phyloP scores from a whole-genome alignment of 2,797 vertebrate species.

The Malurus splendens region DNA sequence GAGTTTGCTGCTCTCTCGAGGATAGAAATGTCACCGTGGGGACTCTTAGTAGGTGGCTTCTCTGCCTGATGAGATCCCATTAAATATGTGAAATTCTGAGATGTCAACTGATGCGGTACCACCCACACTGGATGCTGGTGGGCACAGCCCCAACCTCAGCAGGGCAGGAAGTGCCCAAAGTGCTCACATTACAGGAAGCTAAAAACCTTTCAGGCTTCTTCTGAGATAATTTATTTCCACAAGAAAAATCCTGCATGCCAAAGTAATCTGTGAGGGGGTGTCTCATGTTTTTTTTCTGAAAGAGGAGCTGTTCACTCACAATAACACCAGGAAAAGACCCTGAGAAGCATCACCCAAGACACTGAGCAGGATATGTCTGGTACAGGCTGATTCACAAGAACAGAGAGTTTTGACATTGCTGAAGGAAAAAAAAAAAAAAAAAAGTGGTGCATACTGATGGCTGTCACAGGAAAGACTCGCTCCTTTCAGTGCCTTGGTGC shows the following conservation, averaged over 20 bases:
- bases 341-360: not conserved
- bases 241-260: not conserved
- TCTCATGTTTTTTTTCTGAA: not conserved
- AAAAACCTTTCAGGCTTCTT: not conserved
- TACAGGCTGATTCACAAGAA: not conserved
- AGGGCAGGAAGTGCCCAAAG: not conserved
- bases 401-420: not conserved
- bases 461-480: not conserved
- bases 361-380: not conserved
- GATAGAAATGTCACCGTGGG: fast-evolving
- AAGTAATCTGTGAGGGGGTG: not conserved
- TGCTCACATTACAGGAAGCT: not conserved
- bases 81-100: not conserved
- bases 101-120: not conserved
- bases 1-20: not conserved
- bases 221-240: not conserved
- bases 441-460: not conserved
- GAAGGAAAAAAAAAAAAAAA: not conserved
- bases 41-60: not conserved
- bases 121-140: not conserved
- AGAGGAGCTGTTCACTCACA: not conserved
- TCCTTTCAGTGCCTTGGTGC: not conserved
- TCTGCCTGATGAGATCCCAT: not conserved
- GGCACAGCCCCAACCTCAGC: not conserved
- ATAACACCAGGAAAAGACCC: not conserved